Evolutionary conservation across 2,888 invertebrate species (phyloP).

Genomic region (Drosophila birchii): DNA sequence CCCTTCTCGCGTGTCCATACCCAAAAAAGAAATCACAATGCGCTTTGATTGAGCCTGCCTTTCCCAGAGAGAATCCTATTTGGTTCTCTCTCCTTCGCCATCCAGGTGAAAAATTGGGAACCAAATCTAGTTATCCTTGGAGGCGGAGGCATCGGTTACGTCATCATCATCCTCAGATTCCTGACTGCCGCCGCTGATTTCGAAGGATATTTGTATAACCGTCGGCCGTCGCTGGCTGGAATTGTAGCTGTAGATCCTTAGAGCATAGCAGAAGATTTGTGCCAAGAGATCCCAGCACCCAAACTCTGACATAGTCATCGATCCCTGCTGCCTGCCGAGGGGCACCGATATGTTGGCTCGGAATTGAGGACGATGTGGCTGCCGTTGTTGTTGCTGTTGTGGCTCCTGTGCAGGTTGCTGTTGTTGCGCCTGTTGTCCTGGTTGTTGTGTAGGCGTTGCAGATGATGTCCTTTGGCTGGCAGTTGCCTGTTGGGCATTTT

Average conservation of each 20-base stretch:
- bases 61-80: constrained; percentile 40
- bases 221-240: constrained; percentile 73
- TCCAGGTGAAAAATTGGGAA: constrained; percentile 12
- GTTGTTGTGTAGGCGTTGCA: constrained; percentile 31
- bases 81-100: neutral
- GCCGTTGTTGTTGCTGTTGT: constrained; percentile 40
- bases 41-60: constrained; percentile 84
- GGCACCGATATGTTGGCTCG: constrained; percentile 82
- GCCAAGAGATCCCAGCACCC: constrained; percentile 83
- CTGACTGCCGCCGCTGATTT: constrained; percentile 60
- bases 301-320: constrained; percentile 70
- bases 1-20: constrained; percentile 30
- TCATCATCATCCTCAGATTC: constrained; percentile 42
- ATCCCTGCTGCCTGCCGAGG: constrained; percentile 70
- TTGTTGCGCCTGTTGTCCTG: constrained; percentile 22
- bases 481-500: constrained; percentile 48
- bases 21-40: constrained; percentile 83
- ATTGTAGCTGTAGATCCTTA: constrained; percentile 81
- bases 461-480: constrained; percentile 39
- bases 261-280: constrained; percentile 83
- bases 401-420: constrained; percentile 42
- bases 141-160: constrained; percentile 56
- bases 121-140: constrained; percentile 53
- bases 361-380: constrained; percentile 59
- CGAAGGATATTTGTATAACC: constrained; percentile 82